These are phyloP conservation scores for Chouioia cunea DNA, from an alignment of 2,888 invertebrate genomes.

Conservation along the genomic window DNA sequence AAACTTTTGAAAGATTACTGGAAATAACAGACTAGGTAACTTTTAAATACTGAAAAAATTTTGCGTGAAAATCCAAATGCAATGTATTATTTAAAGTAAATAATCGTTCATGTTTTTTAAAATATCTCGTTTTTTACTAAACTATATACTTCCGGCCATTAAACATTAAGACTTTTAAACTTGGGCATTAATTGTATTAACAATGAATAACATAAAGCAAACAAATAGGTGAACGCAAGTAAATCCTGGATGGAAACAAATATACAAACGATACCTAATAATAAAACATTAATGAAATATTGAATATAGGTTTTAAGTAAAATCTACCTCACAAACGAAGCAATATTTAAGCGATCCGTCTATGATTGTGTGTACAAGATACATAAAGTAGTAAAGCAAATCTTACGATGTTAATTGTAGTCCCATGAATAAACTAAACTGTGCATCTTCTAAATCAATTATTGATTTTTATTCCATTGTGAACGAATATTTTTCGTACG, in stretches of 20 bases:
- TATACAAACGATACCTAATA: constrained; percentile 13
- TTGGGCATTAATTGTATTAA: constrained; percentile 42
- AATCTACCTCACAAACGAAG: constrained; percentile 65
- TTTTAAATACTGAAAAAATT: too few species aligned
- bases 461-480: constrained; percentile 62
- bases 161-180: constrained; percentile 42
- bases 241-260: not conserved
- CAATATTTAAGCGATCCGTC: constrained; percentile 62
- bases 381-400: constrained; percentile 40
- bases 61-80: too few species aligned
- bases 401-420: constrained; percentile 60
- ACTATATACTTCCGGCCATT: constrained; percentile 45
- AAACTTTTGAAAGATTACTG: too few species aligned
- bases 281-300: constrained; percentile 42
- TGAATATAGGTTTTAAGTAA: constrained; percentile 58
- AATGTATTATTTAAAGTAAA: too few species aligned
- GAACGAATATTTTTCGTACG: constrained; percentile 58
- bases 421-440: constrained; percentile 56
- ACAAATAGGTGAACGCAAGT: constrained; percentile 15
- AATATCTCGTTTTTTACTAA: constrained; percentile 24
- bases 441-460: constrained; percentile 62
- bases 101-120: constrained; percentile 5
- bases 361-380: constrained; percentile 51
- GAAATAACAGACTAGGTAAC: too few species aligned
- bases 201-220: constrained; percentile 12